These are phyloP conservation scores for Eurytoma adleriae DNA, from an alignment of 2,888 invertebrate species.

Conservation along the genomic window DNA sequence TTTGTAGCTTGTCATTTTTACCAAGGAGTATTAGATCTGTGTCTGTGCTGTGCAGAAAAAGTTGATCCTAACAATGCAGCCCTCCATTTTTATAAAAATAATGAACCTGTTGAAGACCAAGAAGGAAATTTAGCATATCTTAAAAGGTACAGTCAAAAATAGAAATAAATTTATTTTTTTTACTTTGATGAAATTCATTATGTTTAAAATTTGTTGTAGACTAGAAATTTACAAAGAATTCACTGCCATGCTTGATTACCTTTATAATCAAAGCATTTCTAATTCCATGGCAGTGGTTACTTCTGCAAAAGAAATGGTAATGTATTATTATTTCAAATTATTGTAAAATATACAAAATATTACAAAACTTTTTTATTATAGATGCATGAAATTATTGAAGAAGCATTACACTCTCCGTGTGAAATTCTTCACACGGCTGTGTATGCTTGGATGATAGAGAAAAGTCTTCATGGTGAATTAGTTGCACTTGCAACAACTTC, in stretches of 20 bases:
- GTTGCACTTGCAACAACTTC: constrained; percentile 83
- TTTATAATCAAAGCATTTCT: constrained; percentile 81
- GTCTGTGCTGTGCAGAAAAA: constrained; percentile 89
- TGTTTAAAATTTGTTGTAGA: constrained; percentile 76
- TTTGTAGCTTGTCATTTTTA: constrained; percentile 89
- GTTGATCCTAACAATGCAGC: constrained; percentile 94
- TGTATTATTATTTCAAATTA: constrained; percentile 17
- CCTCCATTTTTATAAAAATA: constrained; percentile 90
- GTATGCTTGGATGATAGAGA: constrained; percentile 94
- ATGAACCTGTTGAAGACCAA: constrained; percentile 88
- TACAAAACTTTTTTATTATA: constrained; percentile 67
- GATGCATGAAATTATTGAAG: constrained; percentile 81
- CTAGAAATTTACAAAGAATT: constrained; percentile 94
- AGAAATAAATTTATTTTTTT: not conserved
- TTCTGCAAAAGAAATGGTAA: constrained; percentile 71
- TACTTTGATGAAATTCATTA: constrained; percentile 12
- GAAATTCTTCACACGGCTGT: constrained; percentile 93
- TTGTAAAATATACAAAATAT: constrained; percentile 8
- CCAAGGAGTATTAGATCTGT: constrained; percentile 92
- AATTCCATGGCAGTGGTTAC: constrained; percentile 63
- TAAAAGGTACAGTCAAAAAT: constrained; percentile 77
- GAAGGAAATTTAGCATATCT: constrained; percentile 87
- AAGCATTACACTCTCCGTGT: constrained; percentile 85
- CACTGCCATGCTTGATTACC: constrained; percentile 85
- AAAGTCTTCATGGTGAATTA: constrained; percentile 84